These are phyloP conservation scores for Yponomeuta cagnagella DNA, from an alignment of 2,888 invertebrate genomes.

Conservation along the genomic window DNA sequence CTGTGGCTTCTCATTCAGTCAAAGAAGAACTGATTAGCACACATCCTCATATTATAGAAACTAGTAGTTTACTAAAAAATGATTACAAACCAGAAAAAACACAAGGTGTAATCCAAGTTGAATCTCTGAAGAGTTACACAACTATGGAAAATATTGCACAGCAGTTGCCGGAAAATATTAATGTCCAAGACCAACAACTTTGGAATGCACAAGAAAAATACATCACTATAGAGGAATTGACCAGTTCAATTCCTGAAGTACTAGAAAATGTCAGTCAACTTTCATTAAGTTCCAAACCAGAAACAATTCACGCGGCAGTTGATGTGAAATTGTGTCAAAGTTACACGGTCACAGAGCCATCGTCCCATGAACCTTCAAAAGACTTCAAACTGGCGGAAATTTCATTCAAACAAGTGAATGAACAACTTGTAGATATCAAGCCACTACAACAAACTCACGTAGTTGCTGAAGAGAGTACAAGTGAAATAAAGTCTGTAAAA, in stretches of 20 bases:
- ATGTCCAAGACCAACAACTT: slow-evolving; percentile 22
- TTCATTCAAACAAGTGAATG: slow-evolving; percentile 49
- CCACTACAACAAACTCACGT: slow-evolving; percentile 49
- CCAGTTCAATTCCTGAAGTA: slow-evolving; percentile 34
- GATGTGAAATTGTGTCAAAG: slow-evolving; percentile 45
- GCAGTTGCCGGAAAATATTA: slow-evolving; percentile 34
- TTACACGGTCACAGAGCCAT: slow-evolving; percentile 42
- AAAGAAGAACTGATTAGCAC: slow-evolving; percentile 39
- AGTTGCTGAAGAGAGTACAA: slow-evolving; percentile 39
- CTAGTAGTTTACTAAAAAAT: slow-evolving; percentile 27
- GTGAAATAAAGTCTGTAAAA: slow-evolving; percentile 23
- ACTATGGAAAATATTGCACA: slow-evolving; percentile 41
- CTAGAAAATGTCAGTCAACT: slow-evolving; percentile 41
- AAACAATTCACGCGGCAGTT: slow-evolving; percentile 34
- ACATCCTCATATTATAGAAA: slow-evolving; percentile 45
- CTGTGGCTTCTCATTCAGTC: slow-evolving; percentile 29
- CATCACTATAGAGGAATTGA: slow-evolving; percentile 39
- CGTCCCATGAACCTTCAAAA: slow-evolving; percentile 59
- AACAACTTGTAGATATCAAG: slow-evolving; percentile 44
- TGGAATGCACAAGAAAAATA: slow-evolving; percentile 38
- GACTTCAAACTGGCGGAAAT: slow-evolving; percentile 48
- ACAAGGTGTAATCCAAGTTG: slow-evolving; percentile 32
- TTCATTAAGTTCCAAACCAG: slow-evolving; percentile 27
- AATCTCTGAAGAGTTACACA: slow-evolving; percentile 43
- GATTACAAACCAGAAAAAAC: slow-evolving; percentile 30